A percentile compares a stretch with the other conserved stretches of the same genome.
These are phyloP conservation scores for Upupa epops DNA, from an alignment of 2,113 vertebrate species.

Conservation along the genomic window DNA sequence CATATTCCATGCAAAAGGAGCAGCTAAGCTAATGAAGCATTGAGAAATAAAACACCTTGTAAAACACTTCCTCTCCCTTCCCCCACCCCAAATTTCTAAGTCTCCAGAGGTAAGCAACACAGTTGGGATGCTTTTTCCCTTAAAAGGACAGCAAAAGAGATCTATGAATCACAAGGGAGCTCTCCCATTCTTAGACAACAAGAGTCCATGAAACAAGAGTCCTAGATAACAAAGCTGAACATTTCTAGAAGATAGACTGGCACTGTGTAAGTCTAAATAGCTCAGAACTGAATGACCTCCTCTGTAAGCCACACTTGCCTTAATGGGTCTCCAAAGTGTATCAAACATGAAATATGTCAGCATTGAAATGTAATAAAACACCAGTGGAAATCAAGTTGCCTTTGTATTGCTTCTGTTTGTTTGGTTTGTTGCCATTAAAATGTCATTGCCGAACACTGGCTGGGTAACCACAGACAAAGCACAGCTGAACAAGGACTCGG, in stretches of 20 bases:
- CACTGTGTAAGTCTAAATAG: background rate
- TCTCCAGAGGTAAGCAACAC: background rate
- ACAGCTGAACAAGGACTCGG: slow-evolving; percentile 42
- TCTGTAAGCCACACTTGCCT: background rate
- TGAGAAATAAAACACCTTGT: background rate
- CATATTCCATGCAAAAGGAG: background rate
- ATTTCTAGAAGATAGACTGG: background rate
- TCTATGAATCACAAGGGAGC: background rate
- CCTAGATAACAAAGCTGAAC: background rate
- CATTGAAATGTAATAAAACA: slow-evolving; percentile 54
- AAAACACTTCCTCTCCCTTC: background rate
- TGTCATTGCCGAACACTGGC: slow-evolving; percentile 48
- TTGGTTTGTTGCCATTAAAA: slow-evolving; percentile 63
- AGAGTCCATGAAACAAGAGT: background rate
- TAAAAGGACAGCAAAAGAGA: background rate
- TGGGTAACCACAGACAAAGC: slow-evolving; percentile 30
- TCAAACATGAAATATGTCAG: slow-evolving; percentile 45
- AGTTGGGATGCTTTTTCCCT: background rate
- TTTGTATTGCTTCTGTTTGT: background rate
- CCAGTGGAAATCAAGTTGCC: slow-evolving; percentile 29
- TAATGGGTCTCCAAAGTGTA: slow-evolving; percentile 30
- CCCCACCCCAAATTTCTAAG: background rate
- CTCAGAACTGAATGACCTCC: background rate
- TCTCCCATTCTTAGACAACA: background rate
- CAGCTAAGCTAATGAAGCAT: background rate